phyloP scores from a whole-genome alignment of 2,797 vertebrate species.

The Betta splendens region DNA sequence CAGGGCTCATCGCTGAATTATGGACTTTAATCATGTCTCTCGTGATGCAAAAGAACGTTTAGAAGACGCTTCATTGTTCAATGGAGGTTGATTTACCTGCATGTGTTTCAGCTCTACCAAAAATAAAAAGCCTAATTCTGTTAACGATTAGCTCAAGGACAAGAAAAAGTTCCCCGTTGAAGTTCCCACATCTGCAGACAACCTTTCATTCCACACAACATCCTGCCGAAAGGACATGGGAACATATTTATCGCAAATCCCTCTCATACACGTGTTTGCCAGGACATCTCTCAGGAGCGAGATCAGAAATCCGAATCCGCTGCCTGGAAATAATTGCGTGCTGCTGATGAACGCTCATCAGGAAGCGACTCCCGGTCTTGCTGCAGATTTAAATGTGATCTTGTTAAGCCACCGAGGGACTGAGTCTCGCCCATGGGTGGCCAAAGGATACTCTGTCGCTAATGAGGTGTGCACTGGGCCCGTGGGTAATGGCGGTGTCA shows the following conservation, averaged over 20 bases:
- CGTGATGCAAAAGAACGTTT: conserved; percentile 44
- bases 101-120: conserved; percentile 4
- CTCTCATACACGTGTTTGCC: conserved; percentile 11
- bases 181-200: neutral
- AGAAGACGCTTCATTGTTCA: conserved; percentile 29
- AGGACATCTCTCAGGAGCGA: conserved; percentile 26
- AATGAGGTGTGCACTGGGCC: conserved; percentile 76
- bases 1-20: conserved; percentile 58
- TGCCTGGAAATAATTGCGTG: conserved; percentile 63
- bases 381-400: conserved; percentile 69
- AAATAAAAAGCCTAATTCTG: conserved; percentile 4
- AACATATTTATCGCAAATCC: conserved; percentile 1
- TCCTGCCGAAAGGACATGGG: neutral
- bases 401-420: conserved; percentile 69
- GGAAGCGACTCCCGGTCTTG: conserved; percentile 43
- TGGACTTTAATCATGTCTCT: conserved; percentile 52
- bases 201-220: conserved; percentile 1
- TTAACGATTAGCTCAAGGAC: conserved; percentile 37
- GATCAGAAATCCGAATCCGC: conserved; percentile 55
- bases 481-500: conserved; percentile 70
- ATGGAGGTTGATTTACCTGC: conserved; percentile 20
- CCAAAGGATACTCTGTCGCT: conserved; percentile 69
- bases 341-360: conserved; percentile 65
- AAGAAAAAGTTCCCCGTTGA: conserved; percentile 29
- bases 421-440: conserved; percentile 69